A percentile compares a stretch with the other conserved stretches of the same genome.
phyloP scores from a whole-genome alignment of 2,888 invertebrate species.

The Rhagonycha lutea region DNA sequence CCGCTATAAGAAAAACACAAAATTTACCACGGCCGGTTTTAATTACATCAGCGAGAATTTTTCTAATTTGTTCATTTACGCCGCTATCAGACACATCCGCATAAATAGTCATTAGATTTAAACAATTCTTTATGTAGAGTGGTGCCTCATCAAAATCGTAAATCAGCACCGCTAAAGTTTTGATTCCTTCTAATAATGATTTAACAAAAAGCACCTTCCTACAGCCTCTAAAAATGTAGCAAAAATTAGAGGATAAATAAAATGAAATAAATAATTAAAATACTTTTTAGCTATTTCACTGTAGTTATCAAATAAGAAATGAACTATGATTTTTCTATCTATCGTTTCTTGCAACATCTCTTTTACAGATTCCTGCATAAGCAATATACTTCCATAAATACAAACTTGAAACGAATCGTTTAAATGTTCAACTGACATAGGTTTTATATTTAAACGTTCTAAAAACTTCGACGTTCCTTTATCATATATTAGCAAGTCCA shows the following conservation, averaged over 20 bases:
- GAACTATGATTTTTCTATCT: not conserved
- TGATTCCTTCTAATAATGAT: not conserved
- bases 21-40: not conserved
- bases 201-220: not conserved
- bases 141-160: not conserved
- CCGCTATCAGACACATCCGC: not conserved
- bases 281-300: not conserved
- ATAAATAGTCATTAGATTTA: slow-evolving; percentile 3
- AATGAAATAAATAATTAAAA: not conserved
- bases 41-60: not conserved
- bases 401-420: slow-evolving; percentile 11
- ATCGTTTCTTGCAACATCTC: not conserved
- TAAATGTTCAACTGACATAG: not conserved
- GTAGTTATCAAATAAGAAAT: not conserved
- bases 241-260: not conserved
- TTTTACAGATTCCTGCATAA: not conserved
- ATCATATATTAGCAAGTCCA: slow-evolving; percentile 12
- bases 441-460: slow-evolving; percentile 3
- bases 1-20: not conserved
- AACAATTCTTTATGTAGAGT: slow-evolving; percentile 3
- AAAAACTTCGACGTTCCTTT: not conserved
- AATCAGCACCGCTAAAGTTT: not conserved
- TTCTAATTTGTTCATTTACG: not conserved
- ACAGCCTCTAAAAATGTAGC: not conserved
- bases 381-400: slow-evolving; percentile 10